A percentile compares a stretch with the other conserved stretches of the same genome.
phyloP scores from a whole-genome alignment of 92 coral and sea anemone species.

The Palythoa caribaeorum region DNA sequence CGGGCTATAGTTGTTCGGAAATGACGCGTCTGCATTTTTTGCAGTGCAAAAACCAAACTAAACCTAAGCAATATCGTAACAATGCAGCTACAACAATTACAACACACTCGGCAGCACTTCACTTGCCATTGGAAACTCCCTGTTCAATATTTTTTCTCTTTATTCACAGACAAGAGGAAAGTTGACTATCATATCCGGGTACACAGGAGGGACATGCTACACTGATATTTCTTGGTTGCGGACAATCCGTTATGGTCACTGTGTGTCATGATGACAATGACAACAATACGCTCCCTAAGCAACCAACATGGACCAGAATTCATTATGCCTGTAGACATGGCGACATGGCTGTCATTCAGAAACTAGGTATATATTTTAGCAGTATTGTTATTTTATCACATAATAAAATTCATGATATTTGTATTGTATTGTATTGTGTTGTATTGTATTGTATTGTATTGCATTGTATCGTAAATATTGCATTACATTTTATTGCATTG shows the following conservation, averaged over 20 bases:
- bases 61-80: no score
- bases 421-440: background rate
- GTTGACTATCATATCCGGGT: background rate
- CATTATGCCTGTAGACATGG: slow-evolving; percentile 89
- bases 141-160: background rate
- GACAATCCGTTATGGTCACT: slow-evolving; percentile 41
- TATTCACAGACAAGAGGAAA: no score
- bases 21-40: no score
- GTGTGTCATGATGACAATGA: slow-evolving; percentile 44
- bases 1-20: no score
- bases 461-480: no score
- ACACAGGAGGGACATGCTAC: background rate
- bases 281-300: slow-evolving; percentile 40
- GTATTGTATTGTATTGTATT: background rate
- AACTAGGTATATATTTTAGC: slow-evolving; percentile 39
- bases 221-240: background rate
- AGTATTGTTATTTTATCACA: background rate
- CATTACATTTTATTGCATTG: background rate
- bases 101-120: no score
- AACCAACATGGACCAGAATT: slow-evolving; percentile 76
- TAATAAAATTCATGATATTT: background rate
- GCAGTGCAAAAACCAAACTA: no score
- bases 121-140: background rate
- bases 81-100: no score
- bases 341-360: slow-evolving; percentile 70